Conservation (phyloP, 2,797 vertebrate species). For the Xerus rutilus region DNA sequence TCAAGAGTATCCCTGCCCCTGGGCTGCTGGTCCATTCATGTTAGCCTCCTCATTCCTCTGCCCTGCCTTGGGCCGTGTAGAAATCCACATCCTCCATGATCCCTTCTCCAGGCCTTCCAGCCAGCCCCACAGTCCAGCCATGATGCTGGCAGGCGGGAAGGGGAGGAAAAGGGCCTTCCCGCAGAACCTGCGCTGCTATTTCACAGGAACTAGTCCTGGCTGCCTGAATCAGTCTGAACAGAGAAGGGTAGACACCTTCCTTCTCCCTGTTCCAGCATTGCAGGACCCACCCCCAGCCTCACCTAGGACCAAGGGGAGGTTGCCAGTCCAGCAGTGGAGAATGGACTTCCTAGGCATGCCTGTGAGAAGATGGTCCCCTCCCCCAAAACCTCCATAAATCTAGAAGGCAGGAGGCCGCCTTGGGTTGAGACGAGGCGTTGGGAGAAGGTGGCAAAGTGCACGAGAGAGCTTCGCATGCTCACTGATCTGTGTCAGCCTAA, state of each 20-base stretch:
- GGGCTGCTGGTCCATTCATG: background rate
- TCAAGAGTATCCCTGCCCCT: background rate
- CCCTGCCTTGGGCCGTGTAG: background rate
- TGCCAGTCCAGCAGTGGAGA: background rate
- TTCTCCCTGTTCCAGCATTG: background rate
- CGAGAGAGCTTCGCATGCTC: background rate
- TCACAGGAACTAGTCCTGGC: background rate
- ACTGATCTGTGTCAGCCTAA: background rate
- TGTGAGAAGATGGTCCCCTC: background rate
- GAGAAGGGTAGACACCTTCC: background rate
- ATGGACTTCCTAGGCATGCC: background rate
- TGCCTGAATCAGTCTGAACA: background rate
- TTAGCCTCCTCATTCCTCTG: background rate
- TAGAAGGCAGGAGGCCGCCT: background rate
- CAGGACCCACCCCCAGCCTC: background rate
- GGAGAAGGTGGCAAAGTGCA: background rate
- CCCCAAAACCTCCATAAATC: background rate
- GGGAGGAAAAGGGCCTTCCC: background rate
- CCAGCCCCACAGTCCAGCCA: background rate
- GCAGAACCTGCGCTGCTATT: background rate
- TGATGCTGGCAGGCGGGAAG: rapidly evolving
- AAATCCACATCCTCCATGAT: too few relatives aligned
- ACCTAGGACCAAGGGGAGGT: background rate
- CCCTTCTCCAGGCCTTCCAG: rapidly evolving
- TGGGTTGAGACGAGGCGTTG: background rate